Percentiles rank a stretch among this genome's conserved stretches.
Evolutionary conservation across 2,888 invertebrate genomes (phyloP).

Genomic region (Polietes domitor): DNA sequence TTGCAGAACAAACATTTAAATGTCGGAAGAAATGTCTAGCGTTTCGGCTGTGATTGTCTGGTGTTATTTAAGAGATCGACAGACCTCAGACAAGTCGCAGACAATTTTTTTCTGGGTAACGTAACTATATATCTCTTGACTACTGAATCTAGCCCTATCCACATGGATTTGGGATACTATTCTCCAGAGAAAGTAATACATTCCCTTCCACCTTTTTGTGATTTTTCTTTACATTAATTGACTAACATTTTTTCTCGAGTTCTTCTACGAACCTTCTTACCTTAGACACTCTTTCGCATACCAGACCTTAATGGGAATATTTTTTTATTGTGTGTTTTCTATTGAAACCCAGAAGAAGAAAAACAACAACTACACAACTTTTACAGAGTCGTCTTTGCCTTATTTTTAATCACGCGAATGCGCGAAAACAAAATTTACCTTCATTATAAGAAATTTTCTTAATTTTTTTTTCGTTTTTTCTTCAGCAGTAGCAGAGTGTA

Average conservation of each 20-base stretch:
- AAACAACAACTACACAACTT: slow-evolving; percentile 13
- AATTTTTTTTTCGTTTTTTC: slow-evolving; percentile 18
- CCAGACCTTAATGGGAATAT: neutral
- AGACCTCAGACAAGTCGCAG: too few species aligned
- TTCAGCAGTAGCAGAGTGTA: slow-evolving; percentile 15
- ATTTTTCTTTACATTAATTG: too few species aligned
- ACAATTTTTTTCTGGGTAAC: too few species aligned
- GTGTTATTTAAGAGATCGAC: too few species aligned
- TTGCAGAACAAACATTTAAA: too few species aligned
- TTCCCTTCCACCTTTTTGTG: too few species aligned
- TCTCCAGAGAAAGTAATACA: too few species aligned
- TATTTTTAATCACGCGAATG: slow-evolving; percentile 56
- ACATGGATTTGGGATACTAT: too few species aligned
- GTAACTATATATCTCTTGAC: too few species aligned
- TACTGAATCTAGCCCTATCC: too few species aligned
- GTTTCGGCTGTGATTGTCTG: too few species aligned
- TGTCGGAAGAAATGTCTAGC: too few species aligned
- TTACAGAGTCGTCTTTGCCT: slow-evolving; percentile 52
- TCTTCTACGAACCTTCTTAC: neutral
- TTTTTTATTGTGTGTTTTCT: slow-evolving; percentile 49
- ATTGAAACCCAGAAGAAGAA: slow-evolving; percentile 14
- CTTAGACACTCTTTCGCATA: slow-evolving; percentile 5
- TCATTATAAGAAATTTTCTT: slow-evolving; percentile 54
- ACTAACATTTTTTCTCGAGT: slow-evolving; percentile 42
- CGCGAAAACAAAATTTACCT: slow-evolving; percentile 43